phyloP scores from a whole-genome alignment of 2,888 invertebrate species.

The Neria commutata region DNA sequence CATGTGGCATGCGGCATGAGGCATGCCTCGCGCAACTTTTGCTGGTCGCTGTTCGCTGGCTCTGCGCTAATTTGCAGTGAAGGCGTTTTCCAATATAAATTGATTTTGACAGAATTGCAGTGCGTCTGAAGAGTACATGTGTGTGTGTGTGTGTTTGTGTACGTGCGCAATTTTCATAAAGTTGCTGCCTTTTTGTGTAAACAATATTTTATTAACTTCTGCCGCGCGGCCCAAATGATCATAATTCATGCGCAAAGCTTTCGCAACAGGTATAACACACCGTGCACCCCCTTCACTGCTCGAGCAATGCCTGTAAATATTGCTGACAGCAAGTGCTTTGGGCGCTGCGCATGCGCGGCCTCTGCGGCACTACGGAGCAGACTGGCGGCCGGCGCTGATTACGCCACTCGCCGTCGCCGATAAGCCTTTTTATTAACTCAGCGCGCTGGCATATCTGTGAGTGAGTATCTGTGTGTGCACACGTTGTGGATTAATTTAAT shows the following conservation, averaged over 20 bases:
- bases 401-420: neutral
- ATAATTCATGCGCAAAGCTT: neutral
- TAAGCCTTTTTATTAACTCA: neutral
- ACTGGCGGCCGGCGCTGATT: neutral
- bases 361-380: too few relatives aligned
- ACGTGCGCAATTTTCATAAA: neutral
- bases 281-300: too few relatives aligned
- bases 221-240: neutral
- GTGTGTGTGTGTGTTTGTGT: neutral
- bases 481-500: conserved; percentile 26
- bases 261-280: neutral
- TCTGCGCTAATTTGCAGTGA: neutral
- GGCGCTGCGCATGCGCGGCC: neutral
- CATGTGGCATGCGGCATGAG: too few relatives aligned
- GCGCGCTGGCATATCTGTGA: neutral
- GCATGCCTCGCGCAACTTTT: too few relatives aligned
- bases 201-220: neutral
- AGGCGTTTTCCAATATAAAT: conserved; percentile 5
- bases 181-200: neutral
- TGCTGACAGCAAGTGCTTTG: too few relatives aligned
- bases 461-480: conserved; percentile 20
- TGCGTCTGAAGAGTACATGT: neutral
- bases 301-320: too few relatives aligned
- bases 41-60: neutral
- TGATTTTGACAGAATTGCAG: conserved; percentile 8